phyloP scores from a whole-genome alignment of 2,113 vertebrate species.

The Gracilinanus agilis region DNA sequence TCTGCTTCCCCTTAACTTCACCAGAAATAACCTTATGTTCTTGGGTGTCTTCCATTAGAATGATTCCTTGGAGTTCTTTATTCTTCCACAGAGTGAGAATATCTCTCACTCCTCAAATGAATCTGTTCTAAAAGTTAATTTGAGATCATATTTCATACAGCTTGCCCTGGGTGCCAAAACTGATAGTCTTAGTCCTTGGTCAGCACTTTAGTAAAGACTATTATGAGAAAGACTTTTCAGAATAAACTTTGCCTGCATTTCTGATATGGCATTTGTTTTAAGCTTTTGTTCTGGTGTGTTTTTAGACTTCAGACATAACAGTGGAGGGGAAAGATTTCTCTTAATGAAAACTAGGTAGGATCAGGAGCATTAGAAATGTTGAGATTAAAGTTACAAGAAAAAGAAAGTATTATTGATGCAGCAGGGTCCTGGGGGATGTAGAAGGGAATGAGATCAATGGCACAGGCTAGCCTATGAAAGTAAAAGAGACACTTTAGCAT shows the following conservation, averaged over 20 bases:
- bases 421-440: neutral
- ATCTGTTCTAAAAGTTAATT: neutral
- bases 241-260: neutral
- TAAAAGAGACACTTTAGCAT: neutral
- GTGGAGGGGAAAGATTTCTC: neutral
- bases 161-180: neutral
- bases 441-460: neutral
- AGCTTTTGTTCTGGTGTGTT: neutral
- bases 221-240: neutral
- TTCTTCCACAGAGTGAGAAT: neutral
- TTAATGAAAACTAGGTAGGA: neutral
- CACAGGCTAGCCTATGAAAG: neutral
- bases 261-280: neutral
- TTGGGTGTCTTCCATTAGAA: neutral
- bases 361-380: neutral
- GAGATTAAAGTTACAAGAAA: neutral
- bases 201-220: neutral
- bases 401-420: too few relatives aligned
- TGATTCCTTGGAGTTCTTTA: neutral
- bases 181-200: neutral
- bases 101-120: neutral
- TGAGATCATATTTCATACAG: neutral
- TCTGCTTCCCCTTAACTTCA: neutral
- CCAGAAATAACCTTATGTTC: neutral
- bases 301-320: neutral